Conservation (phyloP, 2,888 invertebrate species). For the Stenoptilia bipunctidactyla region DNA sequence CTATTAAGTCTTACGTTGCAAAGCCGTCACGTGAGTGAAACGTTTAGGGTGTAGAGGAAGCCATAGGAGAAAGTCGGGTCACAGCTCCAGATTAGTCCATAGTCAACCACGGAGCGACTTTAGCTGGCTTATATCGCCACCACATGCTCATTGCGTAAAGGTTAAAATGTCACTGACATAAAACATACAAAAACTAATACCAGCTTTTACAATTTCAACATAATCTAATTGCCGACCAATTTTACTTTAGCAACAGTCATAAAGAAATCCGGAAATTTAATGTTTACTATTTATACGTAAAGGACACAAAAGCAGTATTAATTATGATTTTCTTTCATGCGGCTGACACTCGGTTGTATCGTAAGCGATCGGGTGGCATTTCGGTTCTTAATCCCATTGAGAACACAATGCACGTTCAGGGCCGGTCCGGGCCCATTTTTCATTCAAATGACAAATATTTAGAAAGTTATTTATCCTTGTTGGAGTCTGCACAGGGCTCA, state of each 20-base stretch:
- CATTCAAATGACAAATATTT: constrained; percentile 67
- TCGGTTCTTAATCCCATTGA: constrained; percentile 64
- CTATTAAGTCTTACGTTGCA: constrained; percentile 19
- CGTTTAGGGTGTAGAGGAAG: constrained; percentile 39
- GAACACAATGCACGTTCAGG: constrained; percentile 43
- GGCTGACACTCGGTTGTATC: constrained; percentile 36
- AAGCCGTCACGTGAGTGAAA: constrained; percentile 23
- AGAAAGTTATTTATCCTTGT: constrained; percentile 64
- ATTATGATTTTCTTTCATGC: constrained; percentile 38
- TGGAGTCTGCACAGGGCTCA: constrained; percentile 43
- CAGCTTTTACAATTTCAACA: not conserved
- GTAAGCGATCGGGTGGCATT: constrained; percentile 49
- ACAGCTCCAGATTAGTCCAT: constrained; percentile 36
- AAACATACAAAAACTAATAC: not conserved
- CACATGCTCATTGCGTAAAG: constrained; percentile 33
- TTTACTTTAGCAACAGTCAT: no score
- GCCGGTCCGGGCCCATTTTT: constrained; percentile 53
- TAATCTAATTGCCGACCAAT: no score
- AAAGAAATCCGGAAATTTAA: not conserved
- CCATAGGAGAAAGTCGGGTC: constrained; percentile 44
- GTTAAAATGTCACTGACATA: constrained; percentile 22
- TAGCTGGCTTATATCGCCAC: constrained; percentile 30
- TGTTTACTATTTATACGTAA: constrained; percentile 15
- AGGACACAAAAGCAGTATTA: constrained; percentile 35
- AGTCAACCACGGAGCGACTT: constrained; percentile 35